Base-by-base conservation (phyloP, 2,113 vertebrate species). In the Polyodon spathula region DNA sequence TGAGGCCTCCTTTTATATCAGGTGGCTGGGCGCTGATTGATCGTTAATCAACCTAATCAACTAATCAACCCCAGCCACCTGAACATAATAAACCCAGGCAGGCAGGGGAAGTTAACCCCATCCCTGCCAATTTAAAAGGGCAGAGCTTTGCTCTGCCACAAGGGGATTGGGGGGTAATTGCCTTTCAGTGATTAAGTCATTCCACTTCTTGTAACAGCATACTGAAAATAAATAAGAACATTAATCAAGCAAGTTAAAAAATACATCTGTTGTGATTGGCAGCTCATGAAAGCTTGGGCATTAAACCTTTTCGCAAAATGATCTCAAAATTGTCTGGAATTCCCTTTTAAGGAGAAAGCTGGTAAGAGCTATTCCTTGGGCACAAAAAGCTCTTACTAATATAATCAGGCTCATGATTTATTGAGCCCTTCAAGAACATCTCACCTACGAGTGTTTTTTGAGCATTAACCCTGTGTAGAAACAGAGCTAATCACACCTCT, bases 361-460 rank as follows among this genome's bases (percentile, higher is more conserved):
- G 16, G 8, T 6, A 38, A 10, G 5, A 55, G 9, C 6, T n/a
- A 6, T 17, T 27, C 17, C 16, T 4, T 55, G 53, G 6, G 27
- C 53, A 55, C 17, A 16, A 8, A 50, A 2, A 37, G 53, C 16
- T 37, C 37, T 9, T 8, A 55, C 37, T 4, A 55, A 27, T 17
- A 11, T 5, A 17, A 17, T 17, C 51, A 53, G 12, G 12, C 9
- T 11, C 12, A 6, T 50, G 14, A 50, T 50, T 50, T 50, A 50
- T n/a, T 50, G 14, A 50, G 12, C 53, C 53, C 53, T 7, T 38
- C 16, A 37, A 37, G 37, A 6, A 55, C 3, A 17, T 55, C 53
- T 55, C 15, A 55, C 53, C 53, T 55, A 38, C 17, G 8, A 17
- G 53, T 55, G 53, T 55, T 55, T 38, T 6, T 55, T 17, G 17